phyloP scores from a whole-genome alignment of 2,113 vertebrate genomes.

The Lynx canadensis region DNA sequence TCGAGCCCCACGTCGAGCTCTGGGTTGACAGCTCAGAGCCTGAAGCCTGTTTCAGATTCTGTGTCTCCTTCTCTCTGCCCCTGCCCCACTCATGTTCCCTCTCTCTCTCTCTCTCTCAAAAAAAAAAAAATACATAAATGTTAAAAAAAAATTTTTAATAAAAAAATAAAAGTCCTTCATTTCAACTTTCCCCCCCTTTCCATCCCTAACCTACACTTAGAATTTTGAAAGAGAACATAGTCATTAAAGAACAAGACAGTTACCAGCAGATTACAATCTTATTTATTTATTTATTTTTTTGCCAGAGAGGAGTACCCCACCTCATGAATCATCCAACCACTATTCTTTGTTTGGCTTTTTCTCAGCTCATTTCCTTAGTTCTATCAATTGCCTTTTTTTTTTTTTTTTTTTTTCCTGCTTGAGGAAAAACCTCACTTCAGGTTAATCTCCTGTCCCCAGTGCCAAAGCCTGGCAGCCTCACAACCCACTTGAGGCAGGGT shows the following conservation, averaged over 20 bases:
- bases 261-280: conserved; percentile 65
- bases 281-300: neutral
- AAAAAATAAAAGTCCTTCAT: neutral
- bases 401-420: neutral
- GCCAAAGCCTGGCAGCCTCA: neutral
- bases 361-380: conserved; percentile 64
- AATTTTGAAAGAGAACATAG: conserved; percentile 47
- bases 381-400: conserved; percentile 16
- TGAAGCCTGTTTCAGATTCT: no score
- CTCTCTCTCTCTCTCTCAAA: no score
- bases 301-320: conserved; percentile 60
- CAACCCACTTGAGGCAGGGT: neutral
- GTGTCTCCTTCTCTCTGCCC: no score
- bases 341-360: conserved; percentile 62
- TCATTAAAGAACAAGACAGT: conserved; percentile 69
- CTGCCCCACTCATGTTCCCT: no score
- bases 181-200: neutral
- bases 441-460: conserved; percentile 4
- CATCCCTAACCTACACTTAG: conserved; percentile 47
- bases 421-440: conserved; percentile 23
- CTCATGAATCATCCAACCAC: conserved; percentile 76
- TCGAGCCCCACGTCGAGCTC: no score
- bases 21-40: no score
- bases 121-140: no score
- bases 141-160: no score